These are phyloP conservation scores for Pseudomyrmex pallidus DNA, from an alignment of 1,140 invertebrate genomes.

Conservation along the genomic window DNA sequence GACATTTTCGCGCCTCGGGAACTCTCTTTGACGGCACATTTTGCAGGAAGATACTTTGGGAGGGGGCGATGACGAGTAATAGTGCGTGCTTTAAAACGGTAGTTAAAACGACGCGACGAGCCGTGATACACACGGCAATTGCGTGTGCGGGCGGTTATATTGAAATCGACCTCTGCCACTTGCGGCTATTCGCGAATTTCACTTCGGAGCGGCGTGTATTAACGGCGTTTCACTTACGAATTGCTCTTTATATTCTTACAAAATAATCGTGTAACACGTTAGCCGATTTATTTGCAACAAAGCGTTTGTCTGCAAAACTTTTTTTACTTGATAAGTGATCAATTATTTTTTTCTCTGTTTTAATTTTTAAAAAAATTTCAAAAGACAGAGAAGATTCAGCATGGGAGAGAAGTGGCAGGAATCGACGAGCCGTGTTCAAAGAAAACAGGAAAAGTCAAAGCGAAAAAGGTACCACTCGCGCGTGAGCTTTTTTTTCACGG, in stretches of 20 bases:
- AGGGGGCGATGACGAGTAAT: slow-evolving; percentile 30
- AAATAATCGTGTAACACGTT: slow-evolving; percentile 5
- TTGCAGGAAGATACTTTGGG: slow-evolving; percentile 16
- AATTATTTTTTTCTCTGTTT: background rate
- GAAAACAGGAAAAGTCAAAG: slow-evolving; percentile 36
- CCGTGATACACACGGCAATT: slow-evolving; percentile 47
- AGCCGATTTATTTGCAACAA: background rate
- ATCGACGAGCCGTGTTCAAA: slow-evolving; percentile 12
- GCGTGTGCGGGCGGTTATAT: slow-evolving; percentile 37
- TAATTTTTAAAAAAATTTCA: background rate
- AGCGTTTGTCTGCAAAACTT: background rate
- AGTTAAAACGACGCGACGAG: slow-evolving; percentile 46
- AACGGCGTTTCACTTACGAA: background rate
- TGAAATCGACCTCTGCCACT: slow-evolving; percentile 45
- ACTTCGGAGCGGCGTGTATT: slow-evolving; percentile 2
- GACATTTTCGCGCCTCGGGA: slow-evolving; percentile 58
- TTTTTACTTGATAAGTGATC: background rate
- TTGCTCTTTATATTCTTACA: slow-evolving; percentile 5
- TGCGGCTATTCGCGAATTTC: slow-evolving; percentile 35
- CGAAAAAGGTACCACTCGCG: slow-evolving; percentile 44
- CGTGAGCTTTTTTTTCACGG: slow-evolving; percentile 29
- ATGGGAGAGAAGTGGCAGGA: background rate
- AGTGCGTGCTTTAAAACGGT: slow-evolving; percentile 48
- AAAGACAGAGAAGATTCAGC: slow-evolving; percentile 30
- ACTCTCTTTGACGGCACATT: slow-evolving; percentile 31